Evolutionary conservation across 2,888 invertebrate genomes (phyloP).

Genomic region (Calameuta filiformis): DNA sequence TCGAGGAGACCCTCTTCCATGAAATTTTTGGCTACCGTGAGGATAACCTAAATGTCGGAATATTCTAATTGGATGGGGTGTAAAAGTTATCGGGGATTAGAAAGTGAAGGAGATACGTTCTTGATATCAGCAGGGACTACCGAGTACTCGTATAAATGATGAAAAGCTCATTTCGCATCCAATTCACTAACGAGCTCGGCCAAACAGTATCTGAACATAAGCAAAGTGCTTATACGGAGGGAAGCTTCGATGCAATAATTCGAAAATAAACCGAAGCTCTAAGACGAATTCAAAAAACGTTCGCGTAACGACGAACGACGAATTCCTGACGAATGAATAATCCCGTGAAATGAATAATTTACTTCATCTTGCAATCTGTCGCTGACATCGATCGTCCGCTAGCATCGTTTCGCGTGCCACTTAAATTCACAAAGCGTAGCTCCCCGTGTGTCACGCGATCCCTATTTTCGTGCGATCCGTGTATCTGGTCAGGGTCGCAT

Average conservation of each 20-base stretch:
- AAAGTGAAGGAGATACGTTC: neutral
- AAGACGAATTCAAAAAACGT: neutral
- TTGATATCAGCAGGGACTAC: neutral
- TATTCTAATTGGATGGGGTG: neutral
- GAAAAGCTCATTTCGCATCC: neutral
- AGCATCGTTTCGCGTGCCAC: neutral
- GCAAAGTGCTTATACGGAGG: neutral
- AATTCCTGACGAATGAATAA: neutral
- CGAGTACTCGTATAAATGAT: neutral
- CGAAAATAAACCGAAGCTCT: neutral
- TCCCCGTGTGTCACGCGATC: constrained; percentile 10
- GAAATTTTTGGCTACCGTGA: neutral
- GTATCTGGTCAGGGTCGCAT: constrained; percentile 38
- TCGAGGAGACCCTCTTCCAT: neutral
- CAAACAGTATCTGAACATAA: neutral
- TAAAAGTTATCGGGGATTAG: neutral
- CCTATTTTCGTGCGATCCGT: constrained; percentile 24
- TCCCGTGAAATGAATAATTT: neutral
- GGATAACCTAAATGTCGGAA: neutral
- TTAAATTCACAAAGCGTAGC: neutral
- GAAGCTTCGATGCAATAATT: neutral
- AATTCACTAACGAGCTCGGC: neutral
- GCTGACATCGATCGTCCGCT: neutral
- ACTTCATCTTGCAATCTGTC: neutral
- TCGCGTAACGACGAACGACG: neutral